Conservation (phyloP, 2,888 invertebrate species). For the Pherbina coryleti region DNA sequence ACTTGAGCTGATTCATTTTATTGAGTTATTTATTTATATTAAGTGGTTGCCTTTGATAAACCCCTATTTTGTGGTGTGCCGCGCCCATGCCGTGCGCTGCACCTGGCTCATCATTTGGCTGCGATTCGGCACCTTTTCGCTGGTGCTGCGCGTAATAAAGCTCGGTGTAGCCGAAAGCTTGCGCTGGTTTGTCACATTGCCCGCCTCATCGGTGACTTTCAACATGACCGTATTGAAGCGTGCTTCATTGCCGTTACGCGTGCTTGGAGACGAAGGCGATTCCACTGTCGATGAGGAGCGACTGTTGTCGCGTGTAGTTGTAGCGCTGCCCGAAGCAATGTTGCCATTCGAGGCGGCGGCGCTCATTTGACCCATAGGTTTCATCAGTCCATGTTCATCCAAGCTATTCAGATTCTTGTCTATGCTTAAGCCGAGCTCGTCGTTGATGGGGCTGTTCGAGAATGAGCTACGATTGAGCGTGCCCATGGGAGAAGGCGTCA, state of each 20-base stretch:
- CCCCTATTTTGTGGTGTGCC: conserved; percentile 85
- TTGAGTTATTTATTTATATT: neutral
- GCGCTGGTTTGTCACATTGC: conserved; percentile 69
- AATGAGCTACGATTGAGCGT: conserved; percentile 67
- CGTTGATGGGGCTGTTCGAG: conserved; percentile 61
- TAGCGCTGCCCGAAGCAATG: conserved; percentile 59
- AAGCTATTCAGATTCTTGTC: conserved; percentile 70
- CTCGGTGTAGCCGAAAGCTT: conserved; percentile 73
- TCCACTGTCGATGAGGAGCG: conserved; percentile 61
- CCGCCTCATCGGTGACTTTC: conserved; percentile 72
- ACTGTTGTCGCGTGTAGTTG: conserved; percentile 59
- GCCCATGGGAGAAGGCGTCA: conserved; percentile 67
- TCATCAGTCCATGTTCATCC: conserved; percentile 76
- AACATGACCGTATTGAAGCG: conserved; percentile 71
- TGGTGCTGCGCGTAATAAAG: conserved; percentile 82
- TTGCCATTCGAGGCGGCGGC: conserved; percentile 67
- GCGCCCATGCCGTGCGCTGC: conserved; percentile 85
- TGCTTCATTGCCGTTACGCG: conserved; percentile 54
- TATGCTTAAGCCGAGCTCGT: conserved; percentile 63
- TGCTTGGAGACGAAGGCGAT: conserved; percentile 57
- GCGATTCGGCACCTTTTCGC: conserved; percentile 87
- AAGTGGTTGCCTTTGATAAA: conserved; percentile 26
- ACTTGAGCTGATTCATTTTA: neutral
- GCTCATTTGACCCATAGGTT: conserved; percentile 70
- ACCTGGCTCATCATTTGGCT: conserved; percentile 88